Conservation (phyloP, 2,113 vertebrate genomes). For the Papio anubis region DNA sequence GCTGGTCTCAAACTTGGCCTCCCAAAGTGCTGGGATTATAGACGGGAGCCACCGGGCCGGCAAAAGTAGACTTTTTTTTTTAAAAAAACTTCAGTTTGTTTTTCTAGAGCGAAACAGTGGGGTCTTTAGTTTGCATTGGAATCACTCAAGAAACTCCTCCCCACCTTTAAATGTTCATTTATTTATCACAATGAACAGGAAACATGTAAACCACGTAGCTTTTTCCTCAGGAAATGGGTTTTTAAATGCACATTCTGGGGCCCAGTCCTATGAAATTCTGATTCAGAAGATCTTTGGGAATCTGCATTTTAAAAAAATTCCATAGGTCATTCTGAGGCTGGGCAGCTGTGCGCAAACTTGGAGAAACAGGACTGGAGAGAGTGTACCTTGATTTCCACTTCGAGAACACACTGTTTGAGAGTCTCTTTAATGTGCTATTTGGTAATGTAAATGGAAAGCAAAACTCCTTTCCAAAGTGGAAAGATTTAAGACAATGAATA, state of each 20-base stretch:
- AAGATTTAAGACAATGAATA: constrained; percentile 13
- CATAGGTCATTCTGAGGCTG: neutral
- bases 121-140: neutral
- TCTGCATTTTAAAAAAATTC: neutral
- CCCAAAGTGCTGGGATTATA: too few species aligned
- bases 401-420: neutral
- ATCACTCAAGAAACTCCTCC: neutral
- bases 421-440: neutral
- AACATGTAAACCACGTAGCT: neutral
- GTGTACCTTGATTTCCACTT: neutral
- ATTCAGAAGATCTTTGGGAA: neutral
- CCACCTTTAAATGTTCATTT: neutral
- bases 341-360: neutral
- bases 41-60: too few species aligned
- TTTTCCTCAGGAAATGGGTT: neutral
- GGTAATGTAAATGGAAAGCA: neutral
- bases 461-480: neutral
- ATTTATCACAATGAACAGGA: neutral
- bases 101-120: neutral
- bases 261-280: neutral
- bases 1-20: too few species aligned
- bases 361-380: neutral
- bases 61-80: neutral
- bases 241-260: neutral
- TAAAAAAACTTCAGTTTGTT: neutral